Base-by-base conservation (phyloP, 2,888 invertebrate species). In the Parnassius smintheus region DNA sequence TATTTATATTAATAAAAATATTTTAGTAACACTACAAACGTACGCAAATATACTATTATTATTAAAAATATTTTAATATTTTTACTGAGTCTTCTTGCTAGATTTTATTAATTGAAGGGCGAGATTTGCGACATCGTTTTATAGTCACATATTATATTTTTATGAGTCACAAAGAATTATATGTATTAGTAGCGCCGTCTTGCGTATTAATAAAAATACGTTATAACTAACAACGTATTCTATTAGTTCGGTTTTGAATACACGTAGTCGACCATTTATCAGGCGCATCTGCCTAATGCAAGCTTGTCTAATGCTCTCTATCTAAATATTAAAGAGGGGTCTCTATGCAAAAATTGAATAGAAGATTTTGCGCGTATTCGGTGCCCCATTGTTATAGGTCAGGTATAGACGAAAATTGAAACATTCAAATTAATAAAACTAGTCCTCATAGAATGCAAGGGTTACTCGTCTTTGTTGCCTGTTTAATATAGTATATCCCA, bases 371-470 rank as follows among this genome's bases (percentile, higher is more conserved):
- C 76, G 75, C 74, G 67, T 63, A 61, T 66, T 66, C 67, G 66
- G 69, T 65, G 69, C 74, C 75, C 87, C 67, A 84, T 88, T 89
- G 86, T 89, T 73, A 80, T 78, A 80, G 76, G 80, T 83, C 91
- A 91, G 91, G 91, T 91, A 89, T 78, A 85, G 82, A 82, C 81
- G 82, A 88, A 44, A 85, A 90, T 86, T 75, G 91, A 88, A 86
- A 91, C 91, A 89, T 90, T 91, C 87, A 89, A 89, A 91, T 91
- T 89, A 86, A 85, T 88, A 85, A 85, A 86, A 85, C 80, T 84
- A 77, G 84, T 81, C 65, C 79, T 76, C 76, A 76, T 74, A 77
- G 78, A 74, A 77, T 74, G 80, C 67, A 85, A 88, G 91, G 90
- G 88, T 90, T 88, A 77, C 71, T 73, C 71, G 53, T 25, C 58